Conservation (phyloP, 2,888 invertebrate species). For the Conistra vaccinii region DNA sequence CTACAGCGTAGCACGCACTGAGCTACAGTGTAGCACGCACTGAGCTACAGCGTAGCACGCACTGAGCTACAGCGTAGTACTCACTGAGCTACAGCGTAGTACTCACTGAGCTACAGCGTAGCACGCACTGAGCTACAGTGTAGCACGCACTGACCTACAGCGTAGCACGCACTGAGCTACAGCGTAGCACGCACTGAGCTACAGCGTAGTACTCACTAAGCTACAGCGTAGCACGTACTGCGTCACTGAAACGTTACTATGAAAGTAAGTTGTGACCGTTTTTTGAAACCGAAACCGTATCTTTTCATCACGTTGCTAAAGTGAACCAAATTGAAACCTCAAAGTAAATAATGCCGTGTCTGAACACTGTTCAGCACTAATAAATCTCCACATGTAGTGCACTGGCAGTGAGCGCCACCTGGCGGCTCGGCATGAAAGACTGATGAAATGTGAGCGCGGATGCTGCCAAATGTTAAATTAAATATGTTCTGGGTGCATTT, state of each 20-base stretch:
- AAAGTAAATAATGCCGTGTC: not conserved
- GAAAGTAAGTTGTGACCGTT: not conserved
- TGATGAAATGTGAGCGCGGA: conserved; percentile 12
- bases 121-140: not conserved
- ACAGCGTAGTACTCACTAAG: not conserved
- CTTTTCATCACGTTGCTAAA: not conserved
- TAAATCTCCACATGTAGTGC: conserved; percentile 37
- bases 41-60: no score
- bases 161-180: not conserved
- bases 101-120: not conserved
- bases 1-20: not conserved
- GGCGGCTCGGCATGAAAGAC: conserved; percentile 32
- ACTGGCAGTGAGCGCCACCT: conserved; percentile 36
- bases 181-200: not conserved
- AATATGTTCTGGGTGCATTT: conserved; percentile 23
- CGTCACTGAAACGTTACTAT: not conserved
- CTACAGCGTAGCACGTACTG: not conserved
- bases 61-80: not conserved
- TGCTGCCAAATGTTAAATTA: conserved; percentile 38
- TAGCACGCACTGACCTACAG: not conserved
- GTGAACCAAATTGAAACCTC: not conserved
- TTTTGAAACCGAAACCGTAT: not conserved
- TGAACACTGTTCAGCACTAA: conserved; percentile 21
- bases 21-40: no score
- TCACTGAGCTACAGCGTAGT: no score